These are phyloP conservation scores for Mycetomoellerius zeteki DNA, from an alignment of 1,140 invertebrate genomes.

Conservation along the genomic window DNA sequence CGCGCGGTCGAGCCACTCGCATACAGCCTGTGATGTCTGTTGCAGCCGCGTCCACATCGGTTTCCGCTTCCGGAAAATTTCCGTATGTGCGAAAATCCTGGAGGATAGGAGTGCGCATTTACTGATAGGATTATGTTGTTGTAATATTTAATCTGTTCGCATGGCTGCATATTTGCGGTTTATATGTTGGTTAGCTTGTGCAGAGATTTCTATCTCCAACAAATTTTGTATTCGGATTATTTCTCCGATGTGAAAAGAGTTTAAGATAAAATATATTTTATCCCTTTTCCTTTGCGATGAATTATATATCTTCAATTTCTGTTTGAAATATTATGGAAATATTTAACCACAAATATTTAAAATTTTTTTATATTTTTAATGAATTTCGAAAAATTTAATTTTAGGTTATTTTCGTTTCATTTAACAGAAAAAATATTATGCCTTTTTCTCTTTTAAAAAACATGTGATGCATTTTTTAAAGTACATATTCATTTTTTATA, in stretches of 20 bases:
- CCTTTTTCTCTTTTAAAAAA: neutral
- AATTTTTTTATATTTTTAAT: neutral
- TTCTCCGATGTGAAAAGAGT: neutral
- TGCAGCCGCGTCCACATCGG: conserved; percentile 21
- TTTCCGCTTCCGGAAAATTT: conserved; percentile 43
- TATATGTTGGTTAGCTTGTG: neutral
- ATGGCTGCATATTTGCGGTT: conserved; percentile 27
- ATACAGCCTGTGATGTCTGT: conserved; percentile 25
- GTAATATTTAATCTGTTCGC: conserved; percentile 52
- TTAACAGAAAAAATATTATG: neutral
- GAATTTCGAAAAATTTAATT: neutral
- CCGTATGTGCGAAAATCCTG: conserved; percentile 8
- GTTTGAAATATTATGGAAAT: conserved; percentile 5
- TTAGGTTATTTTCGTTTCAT: neutral
- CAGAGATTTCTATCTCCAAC: conserved; percentile 6
- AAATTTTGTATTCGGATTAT: conserved; percentile 48
- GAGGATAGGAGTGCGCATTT: conserved; percentile 19
- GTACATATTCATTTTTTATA: neutral
- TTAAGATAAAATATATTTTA: conserved; percentile 19
- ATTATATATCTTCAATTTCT: neutral
- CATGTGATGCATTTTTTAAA: neutral
- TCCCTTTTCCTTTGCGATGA: neutral
- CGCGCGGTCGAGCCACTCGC: conserved; percentile 9
- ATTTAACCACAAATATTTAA: neutral
- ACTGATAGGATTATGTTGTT: conserved; percentile 42